Conservation (phyloP, 2,113 vertebrate species). For the Myanophis thanlyinensis region DNA sequence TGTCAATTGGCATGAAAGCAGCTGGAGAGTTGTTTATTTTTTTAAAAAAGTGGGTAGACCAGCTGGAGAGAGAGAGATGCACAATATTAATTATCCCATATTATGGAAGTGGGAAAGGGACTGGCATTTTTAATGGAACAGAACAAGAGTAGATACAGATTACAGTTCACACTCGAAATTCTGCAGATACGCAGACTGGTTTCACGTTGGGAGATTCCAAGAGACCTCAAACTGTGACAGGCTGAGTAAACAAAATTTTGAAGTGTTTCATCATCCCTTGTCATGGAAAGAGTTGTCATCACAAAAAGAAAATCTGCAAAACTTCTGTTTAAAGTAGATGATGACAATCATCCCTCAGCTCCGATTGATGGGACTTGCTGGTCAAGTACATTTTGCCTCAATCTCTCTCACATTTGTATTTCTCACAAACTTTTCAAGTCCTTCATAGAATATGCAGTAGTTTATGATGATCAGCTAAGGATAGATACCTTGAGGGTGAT, state of each 20-base stretch:
- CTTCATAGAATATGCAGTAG: neutral
- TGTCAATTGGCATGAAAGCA: slow-evolving; percentile 53
- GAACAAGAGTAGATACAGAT: slow-evolving; percentile 29
- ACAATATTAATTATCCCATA: slow-evolving; percentile 45
- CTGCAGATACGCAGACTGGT: slow-evolving; percentile 25
- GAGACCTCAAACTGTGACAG: slow-evolving; percentile 43
- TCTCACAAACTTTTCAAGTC: neutral
- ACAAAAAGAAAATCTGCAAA: slow-evolving; percentile 6
- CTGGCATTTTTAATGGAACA: slow-evolving; percentile 26
- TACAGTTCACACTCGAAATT: slow-evolving; percentile 28
- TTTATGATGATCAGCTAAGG: neutral
- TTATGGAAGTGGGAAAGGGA: slow-evolving; percentile 13
- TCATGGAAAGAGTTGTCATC: neutral
- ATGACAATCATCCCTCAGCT: neutral
- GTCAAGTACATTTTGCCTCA: neutral
- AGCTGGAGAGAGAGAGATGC: slow-evolving; percentile 40
- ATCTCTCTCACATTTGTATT: neutral
- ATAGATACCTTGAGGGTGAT: neutral
- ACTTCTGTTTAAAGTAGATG: slow-evolving; percentile 45
- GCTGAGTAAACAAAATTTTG: slow-evolving; percentile 41
- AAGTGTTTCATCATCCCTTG: neutral
- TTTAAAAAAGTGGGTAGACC: slow-evolving; percentile 32
- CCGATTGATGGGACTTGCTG: neutral
- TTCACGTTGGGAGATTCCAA: slow-evolving; percentile 40
- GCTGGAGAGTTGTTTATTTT: slow-evolving; percentile 42